phyloP scores from a whole-genome alignment of 2,888 invertebrate species.

The Trichopoda pennipes region DNA sequence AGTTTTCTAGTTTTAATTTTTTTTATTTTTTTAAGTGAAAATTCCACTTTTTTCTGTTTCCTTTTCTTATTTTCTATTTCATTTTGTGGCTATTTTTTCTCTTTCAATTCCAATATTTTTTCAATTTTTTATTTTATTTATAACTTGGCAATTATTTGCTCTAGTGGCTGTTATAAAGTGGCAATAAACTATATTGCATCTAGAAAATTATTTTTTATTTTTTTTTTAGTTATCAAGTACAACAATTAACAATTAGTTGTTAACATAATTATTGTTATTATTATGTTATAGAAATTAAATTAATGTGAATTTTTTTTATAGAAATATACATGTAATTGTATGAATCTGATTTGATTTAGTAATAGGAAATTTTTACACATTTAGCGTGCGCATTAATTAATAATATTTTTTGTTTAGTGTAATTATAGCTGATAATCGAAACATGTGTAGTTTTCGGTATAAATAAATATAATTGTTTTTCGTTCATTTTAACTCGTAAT shows the following conservation, averaged over 20 bases:
- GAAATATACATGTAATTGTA: background rate
- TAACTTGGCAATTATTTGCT: conserved; percentile 57
- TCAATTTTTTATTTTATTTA: background rate
- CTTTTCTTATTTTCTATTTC: conserved; percentile 38
- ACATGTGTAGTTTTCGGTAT: conserved; percentile 9
- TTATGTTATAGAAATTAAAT: background rate
- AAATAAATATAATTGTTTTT: conserved; percentile 6
- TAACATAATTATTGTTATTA: conserved; percentile 26
- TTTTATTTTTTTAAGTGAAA: conserved; percentile 49
- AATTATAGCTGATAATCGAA: conserved; percentile 22
- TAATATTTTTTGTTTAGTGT: background rate
- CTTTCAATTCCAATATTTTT: conserved; percentile 32
- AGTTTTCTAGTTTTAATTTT: conserved; percentile 25
- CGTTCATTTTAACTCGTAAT: background rate
- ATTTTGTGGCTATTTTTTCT: conserved; percentile 37
- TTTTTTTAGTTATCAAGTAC: conserved; percentile 20
- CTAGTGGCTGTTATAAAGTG: conserved; percentile 52
- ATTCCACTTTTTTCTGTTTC: conserved; percentile 25
- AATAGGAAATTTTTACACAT: conserved; percentile 31
- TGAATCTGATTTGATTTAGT: background rate
- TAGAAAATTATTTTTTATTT: conserved; percentile 27
- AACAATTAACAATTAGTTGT: conserved; percentile 45
- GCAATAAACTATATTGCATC: conserved; percentile 51
- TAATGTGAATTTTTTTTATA: background rate
- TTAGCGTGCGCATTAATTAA: background rate